Base-by-base conservation (phyloP, 53 echinoderm and acorn worm species). In the Patiria pectinifera region DNA sequence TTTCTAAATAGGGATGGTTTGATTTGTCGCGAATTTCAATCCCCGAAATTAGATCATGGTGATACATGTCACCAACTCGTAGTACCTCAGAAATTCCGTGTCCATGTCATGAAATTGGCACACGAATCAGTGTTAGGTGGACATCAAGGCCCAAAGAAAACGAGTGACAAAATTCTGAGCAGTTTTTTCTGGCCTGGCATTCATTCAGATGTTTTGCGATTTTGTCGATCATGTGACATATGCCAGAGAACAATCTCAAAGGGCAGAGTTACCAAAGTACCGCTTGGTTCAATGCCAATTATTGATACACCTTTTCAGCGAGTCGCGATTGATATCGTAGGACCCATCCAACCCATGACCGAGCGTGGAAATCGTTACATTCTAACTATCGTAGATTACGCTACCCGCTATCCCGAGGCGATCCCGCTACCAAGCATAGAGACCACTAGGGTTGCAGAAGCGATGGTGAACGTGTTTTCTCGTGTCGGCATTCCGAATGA, bases 111-210 rank as follows among this genome's bases (percentile, higher is more conserved):
- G 66, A 70, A 86, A 22, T 13, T 96, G 11, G 92, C 94, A 4
- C 94, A 95, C 81, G 94, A 95, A 60, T 92, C 95, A 4, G 61
- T 94, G 5, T 6, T 96, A 1, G 96, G 93, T 48, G 96, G 96
- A n/a, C 94, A 96, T 48, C 86, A 91, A 45, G 85, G 92, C 3
- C 22, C 74, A 21, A 74, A 94, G 45, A 94, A 92, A 78, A 94
- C 96, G 15, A 19, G 70, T 59, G 94, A 96, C 72, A 94, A 91
- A 49, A 59, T 96, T 8, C 18, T 85, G 23, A 60, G 75, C 7
- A 85, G 93, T 58, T 96, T 96, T 53, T 96, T 89, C 48, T 94
- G 92, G 96, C 83, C 92, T 0, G 95, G 95, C 25, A 45, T 91
- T 8, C 82, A 87, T 75, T 62, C 93, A 2, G 95, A 95, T 35